Evolutionary conservation across 1,140 invertebrate genomes (phyloP), one percentile per base, ranked within the genome.

Genomic region (Tribolium madens): DNA sequence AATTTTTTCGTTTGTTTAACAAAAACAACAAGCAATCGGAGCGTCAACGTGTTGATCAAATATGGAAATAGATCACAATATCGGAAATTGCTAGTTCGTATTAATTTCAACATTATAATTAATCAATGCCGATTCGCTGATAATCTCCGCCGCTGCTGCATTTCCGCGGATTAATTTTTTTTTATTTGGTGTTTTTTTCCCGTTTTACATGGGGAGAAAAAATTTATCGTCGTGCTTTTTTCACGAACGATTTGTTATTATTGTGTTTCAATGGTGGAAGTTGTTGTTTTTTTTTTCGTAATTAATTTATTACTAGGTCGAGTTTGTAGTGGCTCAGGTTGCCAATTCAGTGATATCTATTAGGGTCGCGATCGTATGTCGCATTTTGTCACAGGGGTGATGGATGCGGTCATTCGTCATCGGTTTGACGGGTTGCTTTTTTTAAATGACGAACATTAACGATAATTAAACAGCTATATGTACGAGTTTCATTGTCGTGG

Each of bases 351-450:
- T 50, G 33, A 60, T 60, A 60, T 74, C 72, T 74, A 60, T 74
- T 74, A 74, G 72, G 72, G 72, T 57, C 53, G 72, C 72, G 72
- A 60, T 60, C 72, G 72, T 57, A 21, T 60, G 72, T 74, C 72
- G 53, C 50, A 60, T 74, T 74, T 74, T 74, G 72, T 74, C 72
- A 60, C 33, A 14, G 70, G 10, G 6, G 57, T 77, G 76, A 77
- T 77, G 69, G 76, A 77, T 77, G 76, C 71, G 76, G 60, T 72
- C 69, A 77, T 77, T 68, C 76, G 76, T 77, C 76, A 77, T 77
- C 36, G 15, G 76, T 75, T 75, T 26, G 73, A 72, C 77, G 48
- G 75, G 10, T 68, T 46, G 47, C n/a, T 77, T 70, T 57, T 57
- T 64, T 69, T 42, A 71, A 71, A 71, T 47, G 69, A 71, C 36